Evolutionary conservation across 1,140 invertebrate genomes (phyloP).

Genomic region (Ceratina japonica): DNA sequence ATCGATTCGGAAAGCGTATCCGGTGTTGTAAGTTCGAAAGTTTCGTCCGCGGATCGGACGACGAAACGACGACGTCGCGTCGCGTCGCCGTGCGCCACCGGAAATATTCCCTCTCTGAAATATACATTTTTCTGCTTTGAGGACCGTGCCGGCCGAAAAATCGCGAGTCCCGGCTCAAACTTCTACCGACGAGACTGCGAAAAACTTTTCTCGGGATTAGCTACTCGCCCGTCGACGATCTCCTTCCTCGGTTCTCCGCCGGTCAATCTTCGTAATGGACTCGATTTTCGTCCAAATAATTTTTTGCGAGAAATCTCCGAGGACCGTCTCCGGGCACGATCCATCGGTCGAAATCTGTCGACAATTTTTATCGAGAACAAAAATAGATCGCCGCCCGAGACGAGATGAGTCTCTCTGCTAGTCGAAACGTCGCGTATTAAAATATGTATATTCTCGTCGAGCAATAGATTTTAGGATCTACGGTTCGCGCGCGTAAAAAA

Average conservation of each 20-base stretch:
- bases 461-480: too few relatives aligned
- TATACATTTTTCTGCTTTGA: background rate
- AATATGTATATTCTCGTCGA: too few relatives aligned
- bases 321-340: too few relatives aligned
- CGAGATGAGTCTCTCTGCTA: too few relatives aligned
- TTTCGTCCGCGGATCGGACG: slow-evolving; percentile 4
- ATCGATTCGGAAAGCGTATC: slow-evolving; percentile 22
- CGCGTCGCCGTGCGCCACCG: background rate
- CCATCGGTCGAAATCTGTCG: too few relatives aligned
- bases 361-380: too few relatives aligned
- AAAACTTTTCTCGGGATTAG: slow-evolving; percentile 14
- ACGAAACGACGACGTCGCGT: background rate
- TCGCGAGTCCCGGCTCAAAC: background rate
- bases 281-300: background rate
- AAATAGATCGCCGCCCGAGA: too few relatives aligned
- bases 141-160: background rate
- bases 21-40: background rate
- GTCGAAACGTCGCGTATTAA: too few relatives aligned
- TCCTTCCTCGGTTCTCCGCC: background rate
- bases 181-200: background rate
- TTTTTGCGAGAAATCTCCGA: too few relatives aligned
- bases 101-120: background rate
- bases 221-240: background rate
- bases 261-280: background rate
- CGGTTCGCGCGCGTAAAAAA: too few relatives aligned